These are phyloP conservation scores for Simalia tracyae DNA, from an alignment of 2,797 vertebrate genomes.

Conservation along the genomic window DNA sequence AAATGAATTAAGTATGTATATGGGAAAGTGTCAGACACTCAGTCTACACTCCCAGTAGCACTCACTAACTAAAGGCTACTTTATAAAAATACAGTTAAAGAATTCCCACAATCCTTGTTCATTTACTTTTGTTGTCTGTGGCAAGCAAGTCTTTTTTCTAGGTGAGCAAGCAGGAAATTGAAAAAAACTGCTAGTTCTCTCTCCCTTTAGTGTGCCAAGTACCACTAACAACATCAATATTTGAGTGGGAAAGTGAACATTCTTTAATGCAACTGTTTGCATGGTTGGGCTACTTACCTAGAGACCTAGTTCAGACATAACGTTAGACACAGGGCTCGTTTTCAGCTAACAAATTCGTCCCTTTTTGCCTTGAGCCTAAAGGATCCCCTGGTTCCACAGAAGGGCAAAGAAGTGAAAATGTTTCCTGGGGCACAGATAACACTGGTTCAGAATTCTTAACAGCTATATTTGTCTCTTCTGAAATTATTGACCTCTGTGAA, in stretches of 20 bases:
- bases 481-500: background rate
- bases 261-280: background rate
- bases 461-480: background rate
- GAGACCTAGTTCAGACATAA: background rate
- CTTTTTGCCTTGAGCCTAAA: background rate
- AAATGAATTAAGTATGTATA: background rate
- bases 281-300: background rate
- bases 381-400: too few species aligned
- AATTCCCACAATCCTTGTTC: background rate
- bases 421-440: accelerated
- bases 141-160: background rate
- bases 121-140: background rate
- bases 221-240: background rate
- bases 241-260: background rate
- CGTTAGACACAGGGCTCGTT: background rate
- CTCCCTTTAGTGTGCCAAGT: background rate
- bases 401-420: accelerated
- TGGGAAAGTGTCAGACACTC: background rate
- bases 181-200: background rate
- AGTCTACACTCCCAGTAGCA: background rate
- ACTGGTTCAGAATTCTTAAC: background rate
- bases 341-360: background rate
- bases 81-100: background rate
- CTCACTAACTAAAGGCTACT: background rate
- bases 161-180: background rate